Percentiles rank a stretch among this genome's conserved stretches.
Evolutionary conservation across 2,113 vertebrate genomes (phyloP).

Genomic region (Zosterops japonicus): DNA sequence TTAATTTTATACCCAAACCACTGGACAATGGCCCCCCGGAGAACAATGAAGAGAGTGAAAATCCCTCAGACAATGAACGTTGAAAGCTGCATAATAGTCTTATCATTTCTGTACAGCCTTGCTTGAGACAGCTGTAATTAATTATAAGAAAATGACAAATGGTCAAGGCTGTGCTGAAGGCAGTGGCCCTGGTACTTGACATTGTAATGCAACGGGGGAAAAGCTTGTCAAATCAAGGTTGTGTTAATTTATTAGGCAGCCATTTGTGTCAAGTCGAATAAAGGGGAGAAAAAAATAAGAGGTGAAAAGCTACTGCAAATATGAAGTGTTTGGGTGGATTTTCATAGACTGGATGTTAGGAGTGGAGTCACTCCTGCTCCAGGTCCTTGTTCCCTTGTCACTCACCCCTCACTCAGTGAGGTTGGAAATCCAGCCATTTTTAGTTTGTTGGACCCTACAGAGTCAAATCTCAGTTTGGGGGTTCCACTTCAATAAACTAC

Average conservation of each 20-base stretch:
- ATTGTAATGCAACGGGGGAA: conserved; percentile 1
- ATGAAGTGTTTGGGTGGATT: neutral
- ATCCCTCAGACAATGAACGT: neutral
- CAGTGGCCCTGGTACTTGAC: conserved; percentile 35
- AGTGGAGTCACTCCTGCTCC: neutral
- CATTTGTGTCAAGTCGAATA: neutral
- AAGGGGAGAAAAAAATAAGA: neutral
- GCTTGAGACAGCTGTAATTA: conserved; percentile 53
- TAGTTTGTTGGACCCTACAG: accelerated
- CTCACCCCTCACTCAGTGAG: neutral
- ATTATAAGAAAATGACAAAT: conserved; percentile 63
- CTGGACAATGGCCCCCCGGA: neutral
- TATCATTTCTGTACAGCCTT: conserved; percentile 20
- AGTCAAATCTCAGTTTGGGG: neutral
- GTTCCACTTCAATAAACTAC: neutral
- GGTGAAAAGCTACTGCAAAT: conserved; percentile 6
- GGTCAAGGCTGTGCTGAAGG: conserved; percentile 36
- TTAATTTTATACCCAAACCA: neutral
- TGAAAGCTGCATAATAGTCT: conserved; percentile 39
- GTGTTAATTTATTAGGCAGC: conserved; percentile 51
- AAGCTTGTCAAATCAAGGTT: conserved; percentile 54
- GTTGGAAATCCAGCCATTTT: neutral
- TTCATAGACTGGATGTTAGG: neutral
- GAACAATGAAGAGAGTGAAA: neutral
- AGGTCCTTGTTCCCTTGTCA: neutral